phyloP scores from a whole-genome alignment of 2,797 vertebrate species.

The Hydrolagus colliei region DNA sequence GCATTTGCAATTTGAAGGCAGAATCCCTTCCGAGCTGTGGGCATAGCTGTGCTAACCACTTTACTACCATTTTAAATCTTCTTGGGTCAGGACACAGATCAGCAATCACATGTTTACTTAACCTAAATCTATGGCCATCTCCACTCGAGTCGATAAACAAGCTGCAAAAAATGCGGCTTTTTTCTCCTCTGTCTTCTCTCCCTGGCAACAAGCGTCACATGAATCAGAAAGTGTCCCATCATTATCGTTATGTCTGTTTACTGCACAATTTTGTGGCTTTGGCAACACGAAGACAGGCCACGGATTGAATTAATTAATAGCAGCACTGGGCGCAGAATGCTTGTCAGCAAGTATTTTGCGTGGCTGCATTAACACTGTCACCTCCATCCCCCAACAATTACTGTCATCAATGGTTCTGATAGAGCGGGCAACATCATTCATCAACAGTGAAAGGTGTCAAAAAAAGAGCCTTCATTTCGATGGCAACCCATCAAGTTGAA shows the following conservation, averaged over 20 bases:
- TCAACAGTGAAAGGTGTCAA: too few species aligned
- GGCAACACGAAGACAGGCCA: slow-evolving; percentile 16
- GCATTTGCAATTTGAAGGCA: too few species aligned
- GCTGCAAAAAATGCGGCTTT: background rate
- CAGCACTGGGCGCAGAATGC: slow-evolving; percentile 11
- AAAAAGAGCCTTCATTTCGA: too few species aligned
- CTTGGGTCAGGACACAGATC: background rate
- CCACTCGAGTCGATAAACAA: background rate
- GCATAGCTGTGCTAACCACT: background rate
- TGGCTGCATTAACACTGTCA: background rate
- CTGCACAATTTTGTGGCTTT: slow-evolving; percentile 19
- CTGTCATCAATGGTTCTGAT: background rate
- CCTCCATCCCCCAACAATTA: background rate
- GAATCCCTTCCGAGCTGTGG: background rate
- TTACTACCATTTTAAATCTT: background rate
- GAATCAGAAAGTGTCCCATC: slow-evolving; percentile 1
- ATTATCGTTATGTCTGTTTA: background rate
- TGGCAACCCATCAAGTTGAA: too few species aligned
- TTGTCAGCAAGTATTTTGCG: background rate
- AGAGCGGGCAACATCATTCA: background rate
- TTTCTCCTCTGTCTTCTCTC: background rate
- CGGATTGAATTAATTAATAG: slow-evolving; percentile 18
- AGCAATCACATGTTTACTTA: background rate
- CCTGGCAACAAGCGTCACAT: background rate
- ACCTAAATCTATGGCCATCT: background rate